Evolutionary conservation across 1,140 invertebrate species (phyloP).

Genomic region (Drosophila pectinifera): DNA sequence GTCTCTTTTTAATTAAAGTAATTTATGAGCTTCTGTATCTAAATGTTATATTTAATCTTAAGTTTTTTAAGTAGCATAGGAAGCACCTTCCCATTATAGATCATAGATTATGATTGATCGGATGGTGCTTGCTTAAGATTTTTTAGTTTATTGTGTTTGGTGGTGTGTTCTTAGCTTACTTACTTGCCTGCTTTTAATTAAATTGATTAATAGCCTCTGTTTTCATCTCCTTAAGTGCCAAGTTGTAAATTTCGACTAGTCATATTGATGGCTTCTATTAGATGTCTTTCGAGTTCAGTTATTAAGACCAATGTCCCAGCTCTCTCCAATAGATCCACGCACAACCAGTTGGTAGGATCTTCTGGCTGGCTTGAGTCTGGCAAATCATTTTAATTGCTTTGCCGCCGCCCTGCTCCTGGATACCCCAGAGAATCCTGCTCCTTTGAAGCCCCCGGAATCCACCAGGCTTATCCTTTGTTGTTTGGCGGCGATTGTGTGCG

Average conservation of each 20-base stretch:
- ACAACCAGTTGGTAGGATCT: slow-evolving; percentile 25
- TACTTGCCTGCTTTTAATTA: slow-evolving; percentile 54
- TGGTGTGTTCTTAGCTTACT: background rate
- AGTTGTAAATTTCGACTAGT: background rate
- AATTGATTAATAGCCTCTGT: slow-evolving; percentile 37
- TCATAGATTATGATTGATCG: too few species aligned
- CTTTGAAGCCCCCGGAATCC: slow-evolving; percentile 15
- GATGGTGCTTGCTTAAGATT: too few species aligned
- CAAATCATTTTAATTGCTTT: slow-evolving; percentile 77
- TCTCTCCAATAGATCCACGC: background rate
- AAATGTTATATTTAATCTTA: background rate
- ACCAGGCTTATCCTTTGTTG: slow-evolving; percentile 51
- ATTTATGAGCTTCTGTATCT: slow-evolving; percentile 1
- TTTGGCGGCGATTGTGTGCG: slow-evolving; percentile 64
- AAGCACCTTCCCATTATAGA: too few species aligned
- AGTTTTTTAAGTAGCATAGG: background rate
- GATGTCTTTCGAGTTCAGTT: background rate
- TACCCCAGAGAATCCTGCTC: slow-evolving; percentile 16
- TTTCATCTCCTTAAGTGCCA: background rate
- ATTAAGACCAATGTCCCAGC: background rate
- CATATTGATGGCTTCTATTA: slow-evolving; percentile 17
- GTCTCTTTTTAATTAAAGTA: slow-evolving; percentile 33
- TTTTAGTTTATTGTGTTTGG: too few species aligned
- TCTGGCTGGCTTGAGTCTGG: slow-evolving; percentile 34
- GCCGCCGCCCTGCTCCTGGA: slow-evolving; percentile 6